Percentiles rank a stretch among this genome's conserved stretches.
These are phyloP conservation scores for Sericinus montela DNA, from an alignment of 2,888 invertebrate species.

Conservation along the genomic window DNA sequence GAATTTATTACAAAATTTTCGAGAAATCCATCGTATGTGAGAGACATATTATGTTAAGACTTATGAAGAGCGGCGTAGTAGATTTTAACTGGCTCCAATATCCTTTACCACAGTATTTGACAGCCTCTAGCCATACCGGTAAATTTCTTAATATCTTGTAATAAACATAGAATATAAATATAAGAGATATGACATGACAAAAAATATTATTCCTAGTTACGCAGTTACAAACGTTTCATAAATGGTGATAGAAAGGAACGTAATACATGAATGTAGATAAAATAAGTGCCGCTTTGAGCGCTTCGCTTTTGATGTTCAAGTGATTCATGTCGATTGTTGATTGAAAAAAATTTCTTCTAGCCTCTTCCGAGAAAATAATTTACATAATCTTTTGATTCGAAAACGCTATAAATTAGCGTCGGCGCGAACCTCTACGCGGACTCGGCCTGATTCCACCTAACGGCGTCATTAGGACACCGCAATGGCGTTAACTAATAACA, in stretches of 20 bases:
- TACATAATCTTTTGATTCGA: constrained; percentile 51
- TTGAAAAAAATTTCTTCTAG: constrained; percentile 33
- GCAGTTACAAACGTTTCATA: constrained; percentile 38
- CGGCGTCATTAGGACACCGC: constrained; percentile 53
- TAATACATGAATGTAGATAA: constrained; percentile 53
- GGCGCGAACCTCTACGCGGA: constrained; percentile 38
- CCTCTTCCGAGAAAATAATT: constrained; percentile 42
- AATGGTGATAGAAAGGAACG: constrained; percentile 38
- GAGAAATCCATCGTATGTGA: no score
- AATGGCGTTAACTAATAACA: constrained; percentile 59
- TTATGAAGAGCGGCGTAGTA: no score
- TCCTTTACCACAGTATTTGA: no score
- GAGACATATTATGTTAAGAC: no score
- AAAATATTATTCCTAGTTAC: no score
- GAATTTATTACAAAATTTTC: no score
- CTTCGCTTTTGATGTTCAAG: constrained; percentile 57
- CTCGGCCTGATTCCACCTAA: constrained; percentile 48
- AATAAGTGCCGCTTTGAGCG: constrained; percentile 49
- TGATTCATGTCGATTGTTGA: constrained; percentile 40
- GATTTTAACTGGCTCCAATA: no score
- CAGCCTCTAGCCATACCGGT: no score
- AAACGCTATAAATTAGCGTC: constrained; percentile 49
- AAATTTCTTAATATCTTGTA: no score
- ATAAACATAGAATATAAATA: background rate
- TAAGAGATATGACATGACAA: background rate